These are phyloP conservation scores for Mycalesis mineus DNA, from an alignment of 2,888 invertebrate species.

Conservation along the genomic window DNA sequence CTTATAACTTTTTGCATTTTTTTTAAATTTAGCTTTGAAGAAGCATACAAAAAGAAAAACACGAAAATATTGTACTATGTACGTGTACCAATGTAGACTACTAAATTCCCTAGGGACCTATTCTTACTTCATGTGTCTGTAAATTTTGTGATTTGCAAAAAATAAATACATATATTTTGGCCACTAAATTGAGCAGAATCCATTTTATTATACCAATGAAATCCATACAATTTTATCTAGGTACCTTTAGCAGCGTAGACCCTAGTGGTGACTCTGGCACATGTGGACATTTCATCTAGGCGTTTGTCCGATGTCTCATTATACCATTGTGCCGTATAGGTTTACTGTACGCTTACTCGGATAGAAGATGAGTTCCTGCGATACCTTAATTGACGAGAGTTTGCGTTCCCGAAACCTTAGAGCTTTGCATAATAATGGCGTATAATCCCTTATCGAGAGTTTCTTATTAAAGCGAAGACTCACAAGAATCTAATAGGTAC, in stretches of 20 bases:
- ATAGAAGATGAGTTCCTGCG: slow-evolving; percentile 64
- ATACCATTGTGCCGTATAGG: slow-evolving; percentile 70
- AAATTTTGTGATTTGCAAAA: no score
- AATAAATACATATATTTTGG: no score
- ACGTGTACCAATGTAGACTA: no score
- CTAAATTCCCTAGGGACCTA: no score
- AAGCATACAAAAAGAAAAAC: no score
- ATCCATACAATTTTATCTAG: no score
- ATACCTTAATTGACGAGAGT: slow-evolving; percentile 77
- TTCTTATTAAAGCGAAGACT: slow-evolving; percentile 51
- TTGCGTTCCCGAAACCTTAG: slow-evolving; percentile 73
- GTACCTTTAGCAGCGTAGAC: not conserved
- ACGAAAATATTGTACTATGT: no score
- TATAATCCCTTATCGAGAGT: slow-evolving; percentile 69
- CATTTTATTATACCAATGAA: no score
- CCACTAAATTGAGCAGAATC: no score
- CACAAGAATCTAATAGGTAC: not conserved
- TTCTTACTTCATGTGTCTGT: no score
- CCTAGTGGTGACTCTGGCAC: not conserved
- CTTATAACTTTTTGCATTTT: no score
- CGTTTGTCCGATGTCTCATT: slow-evolving; percentile 55
- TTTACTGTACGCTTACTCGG: slow-evolving; percentile 45
- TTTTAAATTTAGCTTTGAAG: no score
- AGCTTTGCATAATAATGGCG: slow-evolving; percentile 73
- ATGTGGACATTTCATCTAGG: slow-evolving; percentile 34